Percentiles rank a stretch among this genome's conserved stretches.
phyloP scores from a whole-genome alignment of 1,140 invertebrate species.

The Drosophila trapezifrons region DNA sequence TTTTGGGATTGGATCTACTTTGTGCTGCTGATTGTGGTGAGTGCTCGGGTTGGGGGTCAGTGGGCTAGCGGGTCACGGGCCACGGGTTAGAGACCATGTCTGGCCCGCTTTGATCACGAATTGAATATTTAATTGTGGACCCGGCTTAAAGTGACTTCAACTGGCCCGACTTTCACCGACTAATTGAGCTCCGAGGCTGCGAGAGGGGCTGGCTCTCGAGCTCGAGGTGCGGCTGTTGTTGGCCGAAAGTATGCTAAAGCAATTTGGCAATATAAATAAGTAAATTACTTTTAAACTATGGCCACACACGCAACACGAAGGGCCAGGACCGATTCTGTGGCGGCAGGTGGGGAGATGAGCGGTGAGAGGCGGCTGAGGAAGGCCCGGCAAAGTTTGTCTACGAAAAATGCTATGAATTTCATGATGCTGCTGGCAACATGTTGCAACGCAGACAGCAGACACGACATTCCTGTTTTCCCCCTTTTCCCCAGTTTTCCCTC shows the following conservation, averaged over 20 bases:
- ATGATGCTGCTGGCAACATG: constrained; percentile 32
- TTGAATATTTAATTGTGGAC: constrained; percentile 55
- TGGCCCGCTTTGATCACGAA: constrained; percentile 52
- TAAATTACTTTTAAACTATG: constrained; percentile 70
- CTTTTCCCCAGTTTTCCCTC: neutral
- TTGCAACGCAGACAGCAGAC: constrained; percentile 25
- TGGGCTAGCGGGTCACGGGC: constrained; percentile 21
- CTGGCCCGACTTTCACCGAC: neutral
- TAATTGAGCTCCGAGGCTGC: constrained; percentile 31
- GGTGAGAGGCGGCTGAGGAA: too few species aligned
- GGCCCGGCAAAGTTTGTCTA: constrained; percentile 38
- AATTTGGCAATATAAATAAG: constrained; percentile 76
- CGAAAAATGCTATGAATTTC: constrained; percentile 27
- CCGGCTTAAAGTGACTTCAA: constrained; percentile 18
- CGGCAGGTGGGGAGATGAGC: neutral
- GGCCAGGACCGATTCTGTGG: neutral
- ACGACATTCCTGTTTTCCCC: neutral
- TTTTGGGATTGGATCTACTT: constrained; percentile 99
- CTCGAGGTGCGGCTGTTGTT: neutral
- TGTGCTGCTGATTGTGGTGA: constrained; percentile 99
- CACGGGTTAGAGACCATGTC: constrained; percentile 11
- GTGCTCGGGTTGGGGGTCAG: constrained; percentile 80
- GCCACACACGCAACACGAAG: constrained; percentile 32
- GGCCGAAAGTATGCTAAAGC: constrained; percentile 43
- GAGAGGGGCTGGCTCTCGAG: neutral